Conservation (phyloP, 2,113 vertebrate species). For the Gymnogyps californianus region DNA sequence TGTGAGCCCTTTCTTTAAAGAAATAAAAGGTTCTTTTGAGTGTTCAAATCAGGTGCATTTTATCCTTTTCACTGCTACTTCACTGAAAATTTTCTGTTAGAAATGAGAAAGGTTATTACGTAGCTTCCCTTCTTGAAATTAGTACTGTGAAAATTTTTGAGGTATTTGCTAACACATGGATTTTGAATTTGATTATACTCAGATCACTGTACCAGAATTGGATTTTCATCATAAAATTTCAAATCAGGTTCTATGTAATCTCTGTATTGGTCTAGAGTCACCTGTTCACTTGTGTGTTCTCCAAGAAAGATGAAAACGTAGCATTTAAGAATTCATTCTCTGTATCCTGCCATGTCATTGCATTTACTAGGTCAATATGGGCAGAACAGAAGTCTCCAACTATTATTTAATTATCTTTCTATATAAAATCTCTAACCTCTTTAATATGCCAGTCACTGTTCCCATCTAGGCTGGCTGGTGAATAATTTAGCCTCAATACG, state of each 20-base stretch:
- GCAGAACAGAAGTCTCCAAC: background rate
- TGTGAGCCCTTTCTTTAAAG: background rate
- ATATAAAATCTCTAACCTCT: background rate
- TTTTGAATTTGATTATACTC: background rate
- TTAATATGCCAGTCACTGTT: conserved; percentile 7
- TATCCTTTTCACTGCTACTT: conserved; percentile 1
- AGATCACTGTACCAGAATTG: background rate
- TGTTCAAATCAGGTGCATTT: conserved; percentile 17
- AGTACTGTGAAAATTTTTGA: background rate
- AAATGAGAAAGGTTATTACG: background rate
- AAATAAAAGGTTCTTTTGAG: conserved; percentile 25
- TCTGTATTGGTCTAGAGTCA: background rate
- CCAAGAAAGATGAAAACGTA: background rate
- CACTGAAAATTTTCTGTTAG: background rate
- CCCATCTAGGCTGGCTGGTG: background rate
- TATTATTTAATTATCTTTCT: background rate
- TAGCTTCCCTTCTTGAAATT: background rate
- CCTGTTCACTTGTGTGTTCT: background rate
- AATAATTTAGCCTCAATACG: background rate
- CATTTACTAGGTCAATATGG: background rate
- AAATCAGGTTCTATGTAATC: background rate
- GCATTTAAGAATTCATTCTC: background rate
- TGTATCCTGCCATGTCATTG: background rate
- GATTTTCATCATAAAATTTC: background rate
- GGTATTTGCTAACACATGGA: background rate